A percentile compares a stretch with the other conserved stretches of the same genome.
Evolutionary conservation across 2,888 invertebrate genomes (phyloP).

Genomic region (Machimus rusticus): DNA sequence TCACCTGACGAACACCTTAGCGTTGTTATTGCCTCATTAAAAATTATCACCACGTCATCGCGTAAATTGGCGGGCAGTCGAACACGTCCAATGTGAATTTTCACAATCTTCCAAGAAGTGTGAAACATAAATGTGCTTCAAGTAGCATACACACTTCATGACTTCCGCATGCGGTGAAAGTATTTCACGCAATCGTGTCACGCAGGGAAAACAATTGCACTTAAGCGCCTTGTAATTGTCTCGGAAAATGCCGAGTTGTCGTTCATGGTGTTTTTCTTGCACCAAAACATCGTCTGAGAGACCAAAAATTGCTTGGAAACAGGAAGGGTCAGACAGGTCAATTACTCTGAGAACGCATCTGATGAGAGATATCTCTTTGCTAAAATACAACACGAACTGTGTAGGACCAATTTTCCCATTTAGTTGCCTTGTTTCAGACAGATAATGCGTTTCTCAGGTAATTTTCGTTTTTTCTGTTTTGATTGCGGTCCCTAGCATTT

Average conservation of each 20-base stretch:
- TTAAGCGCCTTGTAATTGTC: background rate
- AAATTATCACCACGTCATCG: background rate
- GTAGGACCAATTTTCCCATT: background rate
- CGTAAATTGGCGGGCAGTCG: background rate
- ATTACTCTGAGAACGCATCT: background rate
- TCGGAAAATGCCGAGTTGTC: background rate
- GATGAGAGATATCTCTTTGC: background rate
- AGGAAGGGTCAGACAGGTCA: background rate
- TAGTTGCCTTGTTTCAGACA: background rate
- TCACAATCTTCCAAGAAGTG: background rate
- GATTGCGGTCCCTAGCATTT: background rate
- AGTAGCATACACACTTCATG: background rate
- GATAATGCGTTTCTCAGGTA: background rate
- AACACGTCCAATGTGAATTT: background rate
- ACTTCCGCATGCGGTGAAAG: conserved; percentile 10
- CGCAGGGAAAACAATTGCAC: background rate
- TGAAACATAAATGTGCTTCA: background rate
- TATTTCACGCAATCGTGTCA: conserved; percentile 20
- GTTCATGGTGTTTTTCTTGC: background rate
- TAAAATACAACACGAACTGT: background rate
- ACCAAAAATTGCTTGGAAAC: background rate
- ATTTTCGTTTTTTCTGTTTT: background rate
- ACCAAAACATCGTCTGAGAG: background rate
- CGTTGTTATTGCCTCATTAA: background rate
- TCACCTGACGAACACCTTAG: background rate